These are phyloP conservation scores for Oryzaephilus surinamensis DNA, from an alignment of 1,140 invertebrate species.

Conservation along the genomic window DNA sequence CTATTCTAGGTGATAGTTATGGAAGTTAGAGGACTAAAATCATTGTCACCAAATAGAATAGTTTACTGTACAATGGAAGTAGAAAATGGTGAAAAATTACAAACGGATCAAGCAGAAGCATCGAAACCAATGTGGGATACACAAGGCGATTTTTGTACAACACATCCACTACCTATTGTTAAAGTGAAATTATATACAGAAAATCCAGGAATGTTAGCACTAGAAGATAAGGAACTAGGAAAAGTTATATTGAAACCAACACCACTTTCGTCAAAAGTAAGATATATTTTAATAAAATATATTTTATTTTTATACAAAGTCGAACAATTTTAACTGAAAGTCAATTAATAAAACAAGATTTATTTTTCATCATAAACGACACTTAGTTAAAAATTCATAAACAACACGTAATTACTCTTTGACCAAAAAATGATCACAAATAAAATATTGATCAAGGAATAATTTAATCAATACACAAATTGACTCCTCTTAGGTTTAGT, in stretches of 20 bases:
- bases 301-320: no score
- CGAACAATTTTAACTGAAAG: no score
- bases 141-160: constrained; percentile 97
- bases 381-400: no score
- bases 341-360: no score
- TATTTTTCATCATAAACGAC: no score
- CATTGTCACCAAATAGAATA: constrained; percentile 89
- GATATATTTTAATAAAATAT: no score
- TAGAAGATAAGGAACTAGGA: constrained; percentile 97
- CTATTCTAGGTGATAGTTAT: constrained; percentile 87
- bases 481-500: no score
- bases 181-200: constrained; percentile 97
- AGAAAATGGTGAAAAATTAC: constrained; percentile 93
- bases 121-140: constrained; percentile 98
- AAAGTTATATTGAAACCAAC: constrained; percentile 88
- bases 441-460: no score
- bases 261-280: constrained; percentile 78
- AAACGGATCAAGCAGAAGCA: constrained; percentile 98
- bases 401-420: no score
- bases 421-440: no score
- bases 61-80: constrained; percentile 99
- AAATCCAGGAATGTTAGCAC: constrained; percentile 91
- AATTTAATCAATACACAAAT: no score
- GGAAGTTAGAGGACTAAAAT: constrained; percentile 97
- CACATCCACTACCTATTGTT: constrained; percentile 89